Conservation (phyloP, 2,797 vertebrate species). For the Apogon hyalosoma region DNA sequence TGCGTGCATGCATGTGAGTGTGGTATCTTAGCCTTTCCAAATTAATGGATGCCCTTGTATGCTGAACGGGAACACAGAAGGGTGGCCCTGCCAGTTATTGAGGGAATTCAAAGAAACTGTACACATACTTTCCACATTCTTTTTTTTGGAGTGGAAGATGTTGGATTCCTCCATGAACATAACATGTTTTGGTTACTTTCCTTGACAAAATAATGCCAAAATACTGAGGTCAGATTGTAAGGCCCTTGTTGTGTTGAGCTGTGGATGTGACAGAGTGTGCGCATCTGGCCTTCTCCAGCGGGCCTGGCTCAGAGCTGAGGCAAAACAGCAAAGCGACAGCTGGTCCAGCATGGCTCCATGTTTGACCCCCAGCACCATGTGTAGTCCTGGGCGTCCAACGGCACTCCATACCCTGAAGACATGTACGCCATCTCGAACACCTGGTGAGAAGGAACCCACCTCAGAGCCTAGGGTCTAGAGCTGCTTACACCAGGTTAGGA, state of each 20-base stretch:
- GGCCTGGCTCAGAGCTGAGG: constrained; percentile 71
- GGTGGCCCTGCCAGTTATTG: constrained; percentile 65
- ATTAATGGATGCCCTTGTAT: constrained; percentile 72
- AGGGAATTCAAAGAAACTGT: constrained; percentile 31
- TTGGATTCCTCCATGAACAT: constrained; percentile 22
- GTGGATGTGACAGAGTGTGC: constrained; percentile 67
- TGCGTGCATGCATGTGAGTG: constrained; percentile 55
- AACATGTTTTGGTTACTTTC: constrained; percentile 38
- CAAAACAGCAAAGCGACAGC: constrained; percentile 85
- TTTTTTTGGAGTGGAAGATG: neutral
- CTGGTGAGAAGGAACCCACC: constrained; percentile 80
- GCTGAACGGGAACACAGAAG: constrained; percentile 60
- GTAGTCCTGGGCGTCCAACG: constrained; percentile 75
- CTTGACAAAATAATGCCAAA: constrained; percentile 53
- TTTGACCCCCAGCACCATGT: constrained; percentile 84
- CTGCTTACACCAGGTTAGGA: constrained; percentile 68
- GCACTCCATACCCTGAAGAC: constrained; percentile 80
- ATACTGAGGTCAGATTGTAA: constrained; percentile 63
- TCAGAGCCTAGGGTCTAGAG: constrained; percentile 75
- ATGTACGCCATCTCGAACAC: constrained; percentile 80
- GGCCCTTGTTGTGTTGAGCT: constrained; percentile 52
- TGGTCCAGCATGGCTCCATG: constrained; percentile 86
- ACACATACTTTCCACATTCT: constrained; percentile 14
- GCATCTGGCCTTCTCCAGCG: constrained; percentile 81
- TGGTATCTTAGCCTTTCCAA: constrained; percentile 69